Percentiles rank a stretch among this genome's conserved stretches.
Evolutionary conservation across 1,140 invertebrate genomes (phyloP).

Genomic region (Arctopsyche grandis): DNA sequence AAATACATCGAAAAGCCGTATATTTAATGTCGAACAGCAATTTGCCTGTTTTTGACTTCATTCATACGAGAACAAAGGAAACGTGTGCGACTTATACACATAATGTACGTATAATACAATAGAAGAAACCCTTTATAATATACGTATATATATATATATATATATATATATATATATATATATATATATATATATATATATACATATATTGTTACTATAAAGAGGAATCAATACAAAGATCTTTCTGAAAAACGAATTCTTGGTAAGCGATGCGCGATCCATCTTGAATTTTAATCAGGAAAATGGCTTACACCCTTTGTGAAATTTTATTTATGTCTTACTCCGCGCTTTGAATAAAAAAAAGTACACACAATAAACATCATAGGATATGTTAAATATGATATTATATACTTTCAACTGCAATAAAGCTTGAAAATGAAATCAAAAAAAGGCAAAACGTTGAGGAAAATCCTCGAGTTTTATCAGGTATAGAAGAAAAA

Average conservation of each 20-base stretch:
- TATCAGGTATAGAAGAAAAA: background rate
- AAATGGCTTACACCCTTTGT: background rate
- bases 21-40: background rate
- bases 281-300: constrained; percentile 11
- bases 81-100: background rate
- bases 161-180: too few relatives aligned
- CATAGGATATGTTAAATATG: too few relatives aligned
- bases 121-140: too few relatives aligned
- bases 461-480: background rate
- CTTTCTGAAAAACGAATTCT: constrained; percentile 1
- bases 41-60: constrained; percentile 29
- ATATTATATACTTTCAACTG: too few relatives aligned
- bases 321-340: background rate
- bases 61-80: background rate
- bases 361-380: too few relatives aligned
- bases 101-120: too few relatives aligned
- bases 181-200: too few relatives aligned
- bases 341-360: background rate
- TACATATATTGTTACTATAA: too few relatives aligned
- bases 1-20: constrained; percentile 10
- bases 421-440: background rate
- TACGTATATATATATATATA: background rate
- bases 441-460: constrained; percentile 3
- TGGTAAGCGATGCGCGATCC: background rate
- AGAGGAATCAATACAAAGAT: background rate